Evolutionary conservation across 2,113 vertebrate species (phyloP).

Genomic region (Ondatra zibethicus): DNA sequence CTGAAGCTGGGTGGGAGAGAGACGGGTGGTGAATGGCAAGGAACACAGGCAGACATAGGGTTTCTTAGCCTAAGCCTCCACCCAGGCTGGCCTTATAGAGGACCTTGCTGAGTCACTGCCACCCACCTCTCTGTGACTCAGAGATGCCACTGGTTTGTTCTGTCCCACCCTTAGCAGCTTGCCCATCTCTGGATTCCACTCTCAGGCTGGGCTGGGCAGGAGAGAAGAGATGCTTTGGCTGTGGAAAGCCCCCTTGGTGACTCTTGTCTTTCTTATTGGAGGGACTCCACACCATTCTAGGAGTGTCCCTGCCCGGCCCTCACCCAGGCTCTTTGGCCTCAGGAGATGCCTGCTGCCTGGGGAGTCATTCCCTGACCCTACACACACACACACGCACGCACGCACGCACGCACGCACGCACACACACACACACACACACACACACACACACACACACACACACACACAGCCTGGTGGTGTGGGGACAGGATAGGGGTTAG

Average conservation of each 20-base stretch:
- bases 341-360: not conserved
- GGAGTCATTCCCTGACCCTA: not conserved
- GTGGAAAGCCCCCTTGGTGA: not conserved
- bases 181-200: not conserved
- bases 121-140: slow-evolving; percentile 69
- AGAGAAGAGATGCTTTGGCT: not conserved
- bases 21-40: not conserved
- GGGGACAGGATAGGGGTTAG: not conserved
- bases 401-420: not conserved
- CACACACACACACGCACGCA: not conserved
- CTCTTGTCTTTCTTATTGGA: not conserved
- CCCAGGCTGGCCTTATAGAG: not conserved
- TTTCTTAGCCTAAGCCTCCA: not conserved
- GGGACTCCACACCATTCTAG: not conserved
- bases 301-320: not conserved
- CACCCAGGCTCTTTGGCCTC: not conserved
- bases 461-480: not conserved
- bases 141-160: slow-evolving; percentile 43
- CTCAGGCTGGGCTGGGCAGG: not conserved
- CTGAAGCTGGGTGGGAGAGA: not conserved
- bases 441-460: not conserved
- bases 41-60: not conserved
- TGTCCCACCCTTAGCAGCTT: not conserved
- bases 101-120: slow-evolving; percentile 55
- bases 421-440: not conserved